Conservation (phyloP, 2,888 invertebrate genomes). For the Amphipyra tragopoginis region DNA sequence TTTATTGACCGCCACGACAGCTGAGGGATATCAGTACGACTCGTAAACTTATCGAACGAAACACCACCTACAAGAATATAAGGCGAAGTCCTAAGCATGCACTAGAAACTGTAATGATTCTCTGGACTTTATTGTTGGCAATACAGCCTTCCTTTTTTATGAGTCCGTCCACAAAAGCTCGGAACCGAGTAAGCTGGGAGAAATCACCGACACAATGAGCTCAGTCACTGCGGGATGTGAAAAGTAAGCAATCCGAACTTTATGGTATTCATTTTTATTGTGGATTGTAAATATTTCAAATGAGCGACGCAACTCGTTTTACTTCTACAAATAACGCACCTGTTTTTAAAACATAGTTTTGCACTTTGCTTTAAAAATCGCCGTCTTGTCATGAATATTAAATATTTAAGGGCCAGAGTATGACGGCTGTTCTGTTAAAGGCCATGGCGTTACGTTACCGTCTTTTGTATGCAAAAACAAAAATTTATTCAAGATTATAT, state of each 20-base stretch:
- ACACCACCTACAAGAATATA: neutral
- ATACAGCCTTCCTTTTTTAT: slow-evolving; percentile 36
- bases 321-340: slow-evolving; percentile 38
- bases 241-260: slow-evolving; percentile 41
- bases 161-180: slow-evolving; percentile 29
- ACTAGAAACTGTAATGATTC: slow-evolving; percentile 22
- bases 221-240: slow-evolving; percentile 31
- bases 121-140: slow-evolving; percentile 31
- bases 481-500: slow-evolving; percentile 7
- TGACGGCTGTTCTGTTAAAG: slow-evolving; percentile 13
- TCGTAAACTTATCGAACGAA: neutral
- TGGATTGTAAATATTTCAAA: slow-evolving; percentile 45
- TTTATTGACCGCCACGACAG: slow-evolving; percentile 5
- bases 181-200: slow-evolving; percentile 21
- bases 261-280: slow-evolving; percentile 38
- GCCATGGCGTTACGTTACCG: neutral
- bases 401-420: slow-evolving; percentile 39
- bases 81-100: slow-evolving; percentile 11
- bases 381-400: slow-evolving; percentile 30
- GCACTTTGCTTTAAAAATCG: slow-evolving; percentile 38
- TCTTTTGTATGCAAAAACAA: slow-evolving; percentile 31
- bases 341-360: slow-evolving; percentile 43
- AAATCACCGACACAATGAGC: slow-evolving; percentile 35
- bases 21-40: slow-evolving; percentile 1
- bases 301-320: slow-evolving; percentile 30